Conservation (phyloP, 2,113 vertebrate species). For the Chroicocephalus ridibundus region DNA sequence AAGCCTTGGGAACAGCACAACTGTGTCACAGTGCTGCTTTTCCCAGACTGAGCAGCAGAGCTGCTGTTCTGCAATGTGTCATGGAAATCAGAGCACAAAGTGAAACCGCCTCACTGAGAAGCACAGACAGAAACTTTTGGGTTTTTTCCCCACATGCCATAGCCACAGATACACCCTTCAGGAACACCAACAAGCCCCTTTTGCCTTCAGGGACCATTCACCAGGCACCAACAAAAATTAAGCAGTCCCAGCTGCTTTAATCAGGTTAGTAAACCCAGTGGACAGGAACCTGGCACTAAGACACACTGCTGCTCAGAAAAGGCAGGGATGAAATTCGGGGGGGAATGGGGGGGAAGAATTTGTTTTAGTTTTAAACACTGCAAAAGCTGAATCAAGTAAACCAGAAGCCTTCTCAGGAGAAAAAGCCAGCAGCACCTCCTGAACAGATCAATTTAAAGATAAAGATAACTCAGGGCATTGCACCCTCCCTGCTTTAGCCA, state of each 20-base stretch:
- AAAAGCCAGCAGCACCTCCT: background rate
- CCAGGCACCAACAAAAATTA: background rate
- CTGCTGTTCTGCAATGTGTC: fast-evolving
- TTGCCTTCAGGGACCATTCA: background rate
- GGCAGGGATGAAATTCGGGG: background rate
- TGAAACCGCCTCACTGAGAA: background rate
- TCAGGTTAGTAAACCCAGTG: background rate
- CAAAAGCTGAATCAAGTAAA: background rate
- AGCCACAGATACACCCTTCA: background rate
- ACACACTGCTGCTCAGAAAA: background rate
- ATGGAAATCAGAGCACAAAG: background rate
- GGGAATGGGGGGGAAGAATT: background rate
- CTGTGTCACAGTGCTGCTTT: background rate
- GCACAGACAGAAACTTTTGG: background rate
- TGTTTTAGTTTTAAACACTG: background rate
- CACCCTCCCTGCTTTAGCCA: background rate
- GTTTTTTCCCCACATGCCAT: background rate
- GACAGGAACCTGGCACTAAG: background rate
- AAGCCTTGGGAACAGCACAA: background rate
- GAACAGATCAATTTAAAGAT: background rate
- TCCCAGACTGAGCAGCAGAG: background rate
- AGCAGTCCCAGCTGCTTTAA: background rate
- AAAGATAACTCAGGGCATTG: background rate
- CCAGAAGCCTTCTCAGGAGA: background rate
- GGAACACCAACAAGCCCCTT: background rate